Conservation (phyloP, 2,888 invertebrate genomes). For the Hirtodrosophila alboralis region DNA sequence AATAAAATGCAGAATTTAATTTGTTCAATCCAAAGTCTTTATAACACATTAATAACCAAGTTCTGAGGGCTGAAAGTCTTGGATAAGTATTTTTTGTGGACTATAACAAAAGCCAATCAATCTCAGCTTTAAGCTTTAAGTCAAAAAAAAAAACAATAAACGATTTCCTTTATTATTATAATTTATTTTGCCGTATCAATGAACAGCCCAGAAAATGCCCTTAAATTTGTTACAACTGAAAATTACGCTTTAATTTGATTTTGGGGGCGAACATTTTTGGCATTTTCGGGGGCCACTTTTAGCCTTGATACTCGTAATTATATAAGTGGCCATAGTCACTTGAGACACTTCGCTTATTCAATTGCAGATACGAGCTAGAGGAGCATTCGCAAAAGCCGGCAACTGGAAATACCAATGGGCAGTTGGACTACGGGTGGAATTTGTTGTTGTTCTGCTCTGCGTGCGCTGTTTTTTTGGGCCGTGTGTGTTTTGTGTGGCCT, state of each 20-base stretch:
- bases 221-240: too few species aligned
- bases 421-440: neutral
- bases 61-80: too few species aligned
- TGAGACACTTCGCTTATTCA: conserved; percentile 25
- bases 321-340: conserved; percentile 35
- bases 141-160: too few species aligned
- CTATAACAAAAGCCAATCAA: too few species aligned
- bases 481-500: conserved; percentile 25
- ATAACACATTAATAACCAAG: too few species aligned
- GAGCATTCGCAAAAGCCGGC: neutral
- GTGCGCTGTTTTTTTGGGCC: conserved; percentile 19
- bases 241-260: conserved; percentile 19
- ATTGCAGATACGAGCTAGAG: conserved; percentile 17
- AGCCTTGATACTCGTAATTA: conserved; percentile 26
- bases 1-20: too few species aligned
- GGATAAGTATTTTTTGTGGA: too few species aligned
- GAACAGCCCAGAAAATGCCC: too few species aligned
- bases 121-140: too few species aligned
- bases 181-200: too few species aligned
- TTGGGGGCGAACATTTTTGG: neutral
- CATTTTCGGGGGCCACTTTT: neutral
- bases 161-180: too few species aligned
- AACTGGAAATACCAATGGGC: conserved; percentile 9
- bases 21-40: too few species aligned
- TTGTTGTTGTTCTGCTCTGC: conserved; percentile 9